Conservation (phyloP, 1,140 invertebrate species). For the Mamestra configurata region DNA sequence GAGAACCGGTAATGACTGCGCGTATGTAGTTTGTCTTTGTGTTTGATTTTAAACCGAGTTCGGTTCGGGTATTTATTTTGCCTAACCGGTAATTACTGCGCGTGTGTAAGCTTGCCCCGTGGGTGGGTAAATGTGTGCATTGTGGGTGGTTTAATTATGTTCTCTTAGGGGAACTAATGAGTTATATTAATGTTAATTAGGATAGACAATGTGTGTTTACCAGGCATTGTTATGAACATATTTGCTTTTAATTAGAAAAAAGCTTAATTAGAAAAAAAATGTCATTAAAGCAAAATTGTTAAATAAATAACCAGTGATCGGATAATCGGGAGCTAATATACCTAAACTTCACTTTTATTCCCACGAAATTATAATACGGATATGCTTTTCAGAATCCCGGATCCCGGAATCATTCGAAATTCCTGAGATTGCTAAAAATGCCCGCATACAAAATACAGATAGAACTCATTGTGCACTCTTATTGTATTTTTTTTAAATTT, state of each 20-base stretch:
- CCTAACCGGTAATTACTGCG: constrained; percentile 34
- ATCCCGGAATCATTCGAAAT: too few relatives aligned
- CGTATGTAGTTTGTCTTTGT: constrained; percentile 45
- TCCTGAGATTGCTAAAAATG: too few relatives aligned
- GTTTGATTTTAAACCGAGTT: constrained; percentile 44
- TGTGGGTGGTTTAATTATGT: constrained; percentile 24
- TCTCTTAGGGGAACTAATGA: constrained; percentile 29
- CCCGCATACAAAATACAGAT: too few relatives aligned
- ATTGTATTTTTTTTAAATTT: too few relatives aligned
- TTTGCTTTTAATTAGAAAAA: too few relatives aligned
- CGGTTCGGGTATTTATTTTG: constrained; percentile 38
- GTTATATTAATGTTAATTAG: constrained; percentile 1
- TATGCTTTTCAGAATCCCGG: too few relatives aligned
- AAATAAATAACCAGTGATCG: too few relatives aligned
- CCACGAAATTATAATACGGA: too few relatives aligned
- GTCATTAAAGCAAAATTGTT: background rate
- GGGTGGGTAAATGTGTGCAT: background rate
- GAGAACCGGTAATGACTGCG: constrained; percentile 44
- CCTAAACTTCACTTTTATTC: too few relatives aligned
- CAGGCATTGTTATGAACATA: background rate
- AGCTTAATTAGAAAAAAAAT: too few relatives aligned
- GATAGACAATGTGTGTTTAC: background rate
- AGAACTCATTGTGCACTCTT: too few relatives aligned
- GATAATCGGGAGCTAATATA: too few relatives aligned
- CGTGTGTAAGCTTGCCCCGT: background rate